Conservation (phyloP, 1,140 invertebrate species). For the Antheraea mylitta region DNA sequence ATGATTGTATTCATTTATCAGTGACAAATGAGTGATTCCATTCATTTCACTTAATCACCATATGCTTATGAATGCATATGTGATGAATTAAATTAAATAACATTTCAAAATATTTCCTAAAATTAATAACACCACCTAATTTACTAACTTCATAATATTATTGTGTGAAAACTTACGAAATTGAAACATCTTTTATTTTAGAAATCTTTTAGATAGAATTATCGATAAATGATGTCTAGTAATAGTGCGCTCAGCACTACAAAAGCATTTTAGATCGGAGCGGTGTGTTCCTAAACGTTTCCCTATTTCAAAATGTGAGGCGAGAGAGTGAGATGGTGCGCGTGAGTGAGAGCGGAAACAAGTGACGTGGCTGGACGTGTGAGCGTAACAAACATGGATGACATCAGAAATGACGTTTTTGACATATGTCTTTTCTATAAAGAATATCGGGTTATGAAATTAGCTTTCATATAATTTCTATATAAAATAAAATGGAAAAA, state of each 20-base stretch:
- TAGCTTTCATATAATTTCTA: neutral
- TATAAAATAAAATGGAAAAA: no score
- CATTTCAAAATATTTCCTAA: no score
- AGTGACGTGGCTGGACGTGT: slow-evolving; percentile 67
- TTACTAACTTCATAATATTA: no score
- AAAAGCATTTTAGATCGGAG: slow-evolving; percentile 26
- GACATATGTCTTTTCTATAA: neutral
- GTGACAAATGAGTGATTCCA: neutral
- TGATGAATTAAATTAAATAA: no score
- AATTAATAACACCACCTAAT: no score
- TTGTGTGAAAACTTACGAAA: no score
- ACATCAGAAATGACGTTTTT: slow-evolving; percentile 31
- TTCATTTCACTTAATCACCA: slow-evolving; percentile 1
- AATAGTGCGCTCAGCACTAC: neutral
- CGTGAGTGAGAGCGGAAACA: slow-evolving; percentile 73
- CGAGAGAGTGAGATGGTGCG: slow-evolving; percentile 71
- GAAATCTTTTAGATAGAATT: neutral
- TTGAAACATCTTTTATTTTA: no score
- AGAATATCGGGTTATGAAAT: neutral
- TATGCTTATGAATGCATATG: no score
- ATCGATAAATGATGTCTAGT: neutral
- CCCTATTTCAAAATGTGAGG: slow-evolving; percentile 59
- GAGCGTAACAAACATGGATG: slow-evolving; percentile 49
- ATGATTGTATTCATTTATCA: neutral
- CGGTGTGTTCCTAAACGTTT: slow-evolving; percentile 34